These are phyloP conservation scores for Torymus aiolomorphi DNA, from an alignment of 2,888 invertebrate species.

Conservation along the genomic window DNA sequence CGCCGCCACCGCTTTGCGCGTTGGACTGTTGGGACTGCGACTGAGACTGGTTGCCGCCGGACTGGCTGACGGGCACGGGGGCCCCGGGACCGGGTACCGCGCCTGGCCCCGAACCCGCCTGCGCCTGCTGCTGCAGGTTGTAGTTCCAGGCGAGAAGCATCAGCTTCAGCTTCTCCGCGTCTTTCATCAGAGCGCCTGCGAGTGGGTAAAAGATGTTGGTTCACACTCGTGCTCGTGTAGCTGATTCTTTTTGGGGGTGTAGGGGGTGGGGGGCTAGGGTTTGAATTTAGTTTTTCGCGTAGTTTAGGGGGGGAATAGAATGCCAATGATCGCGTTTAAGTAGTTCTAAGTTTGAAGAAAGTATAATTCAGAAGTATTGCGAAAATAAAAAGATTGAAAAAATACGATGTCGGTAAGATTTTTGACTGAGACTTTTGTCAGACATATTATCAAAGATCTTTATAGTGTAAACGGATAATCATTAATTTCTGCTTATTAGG, in stretches of 20 bases:
- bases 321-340: too few relatives aligned
- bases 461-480: too few relatives aligned
- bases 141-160: constrained; percentile 93
- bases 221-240: constrained; percentile 34
- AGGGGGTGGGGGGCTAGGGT: background rate
- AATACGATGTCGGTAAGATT: too few relatives aligned
- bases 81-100: constrained; percentile 65
- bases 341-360: too few relatives aligned
- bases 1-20: background rate
- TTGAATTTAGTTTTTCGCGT: too few relatives aligned
- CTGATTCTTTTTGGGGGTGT: background rate
- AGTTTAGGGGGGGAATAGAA: too few relatives aligned
- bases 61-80: background rate
- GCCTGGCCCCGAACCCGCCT: constrained; percentile 78
- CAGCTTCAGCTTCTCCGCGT: constrained; percentile 91
- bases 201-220: constrained; percentile 47
- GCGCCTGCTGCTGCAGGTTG: constrained; percentile 82
- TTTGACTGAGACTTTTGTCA: too few relatives aligned
- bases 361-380: too few relatives aligned
- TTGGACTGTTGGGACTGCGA: constrained; percentile 12
- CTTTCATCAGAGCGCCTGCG: constrained; percentile 83
- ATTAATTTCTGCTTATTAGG: too few relatives aligned
- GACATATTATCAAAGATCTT: too few relatives aligned
- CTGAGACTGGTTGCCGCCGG: constrained; percentile 8
- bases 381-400: too few relatives aligned